A percentile compares a stretch with the other conserved stretches of the same genome.
Evolutionary conservation across 2,797 vertebrate species (phyloP).

Genomic region (Rhinella marina): DNA sequence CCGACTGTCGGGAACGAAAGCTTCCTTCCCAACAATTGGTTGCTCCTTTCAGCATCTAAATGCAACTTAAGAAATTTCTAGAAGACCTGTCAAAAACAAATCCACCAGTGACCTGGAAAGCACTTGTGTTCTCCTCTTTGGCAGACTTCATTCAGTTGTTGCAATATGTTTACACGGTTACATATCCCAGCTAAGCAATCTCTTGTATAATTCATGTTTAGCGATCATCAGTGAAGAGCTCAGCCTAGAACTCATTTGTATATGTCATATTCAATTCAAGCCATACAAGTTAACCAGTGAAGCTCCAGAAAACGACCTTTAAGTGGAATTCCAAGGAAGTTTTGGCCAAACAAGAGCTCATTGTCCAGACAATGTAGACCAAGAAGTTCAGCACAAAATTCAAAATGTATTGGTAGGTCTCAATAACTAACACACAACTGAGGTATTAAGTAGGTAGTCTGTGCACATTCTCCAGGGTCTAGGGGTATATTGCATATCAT

Average conservation of each 20-base stretch:
- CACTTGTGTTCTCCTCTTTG: background rate
- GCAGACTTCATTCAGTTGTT: constrained; percentile 45
- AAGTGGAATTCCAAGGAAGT: background rate
- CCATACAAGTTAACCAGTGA: constrained; percentile 39
- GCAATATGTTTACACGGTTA: constrained; percentile 48
- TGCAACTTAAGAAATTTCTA: constrained; percentile 10
- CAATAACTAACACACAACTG: background rate
- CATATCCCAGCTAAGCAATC: constrained; percentile 47
- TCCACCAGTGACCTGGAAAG: constrained; percentile 40
- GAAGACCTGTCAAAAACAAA: constrained; percentile 34
- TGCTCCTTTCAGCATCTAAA: no score
- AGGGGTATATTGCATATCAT: constrained; percentile 6
- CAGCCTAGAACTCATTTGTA: constrained; percentile 52
- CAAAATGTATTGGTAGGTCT: background rate
- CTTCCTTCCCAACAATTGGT: no score
- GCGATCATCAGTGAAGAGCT: constrained; percentile 51
- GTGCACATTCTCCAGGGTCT: background rate
- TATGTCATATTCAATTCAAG: constrained; percentile 47
- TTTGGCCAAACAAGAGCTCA: background rate
- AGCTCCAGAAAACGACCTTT: constrained; percentile 18
- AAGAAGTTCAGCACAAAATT: background rate
- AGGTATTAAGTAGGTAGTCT: background rate
- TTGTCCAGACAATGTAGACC: background rate
- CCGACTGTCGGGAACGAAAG: no score
- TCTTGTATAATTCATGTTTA: constrained; percentile 53